Percentiles rank a stretch among this genome's conserved stretches.
phyloP scores from a whole-genome alignment of 2,113 vertebrate genomes.

The Ornithorhynchus anatinus region DNA sequence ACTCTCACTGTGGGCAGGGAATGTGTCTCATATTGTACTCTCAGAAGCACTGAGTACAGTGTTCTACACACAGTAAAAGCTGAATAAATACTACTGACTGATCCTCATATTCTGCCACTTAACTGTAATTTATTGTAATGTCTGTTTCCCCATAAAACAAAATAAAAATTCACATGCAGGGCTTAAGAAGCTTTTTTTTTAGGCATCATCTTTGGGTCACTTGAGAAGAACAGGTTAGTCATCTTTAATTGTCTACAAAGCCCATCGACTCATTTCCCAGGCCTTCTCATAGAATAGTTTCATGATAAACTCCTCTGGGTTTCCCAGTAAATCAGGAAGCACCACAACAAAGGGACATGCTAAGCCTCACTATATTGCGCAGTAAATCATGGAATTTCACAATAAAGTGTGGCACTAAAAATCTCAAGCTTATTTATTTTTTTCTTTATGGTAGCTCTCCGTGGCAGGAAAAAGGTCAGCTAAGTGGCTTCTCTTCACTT shows the following conservation, averaged over 20 bases:
- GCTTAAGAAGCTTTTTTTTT: slow-evolving; percentile 36
- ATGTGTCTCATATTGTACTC: no score
- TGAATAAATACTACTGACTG: no score
- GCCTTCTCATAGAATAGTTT: slow-evolving; percentile 48
- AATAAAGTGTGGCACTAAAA: slow-evolving; percentile 61
- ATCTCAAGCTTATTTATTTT: slow-evolving; percentile 42
- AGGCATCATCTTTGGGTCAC: slow-evolving; percentile 36
- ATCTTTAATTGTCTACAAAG: slow-evolving; percentile 69
- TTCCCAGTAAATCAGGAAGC: slow-evolving; percentile 63
- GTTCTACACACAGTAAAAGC: no score
- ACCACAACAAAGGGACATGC: slow-evolving; percentile 48
- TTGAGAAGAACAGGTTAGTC: slow-evolving; percentile 64
- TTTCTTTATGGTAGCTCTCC: slow-evolving; percentile 52
- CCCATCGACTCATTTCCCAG: slow-evolving; percentile 48
- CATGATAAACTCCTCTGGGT: slow-evolving; percentile 60
- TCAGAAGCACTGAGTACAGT: no score
- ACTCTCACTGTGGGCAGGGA: no score
- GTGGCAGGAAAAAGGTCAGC: slow-evolving; percentile 35
- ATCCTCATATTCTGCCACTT: no score
- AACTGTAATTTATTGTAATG: no score
- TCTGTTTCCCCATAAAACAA: no score
- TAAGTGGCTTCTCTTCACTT: slow-evolving; percentile 11
- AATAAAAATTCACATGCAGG: slow-evolving; percentile 38
- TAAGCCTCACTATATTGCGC: slow-evolving; percentile 65
- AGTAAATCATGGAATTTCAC: slow-evolving; percentile 62